Evolutionary conservation across 2,113 vertebrate genomes (phyloP).

Genomic region (Corvus moneduloides): DNA sequence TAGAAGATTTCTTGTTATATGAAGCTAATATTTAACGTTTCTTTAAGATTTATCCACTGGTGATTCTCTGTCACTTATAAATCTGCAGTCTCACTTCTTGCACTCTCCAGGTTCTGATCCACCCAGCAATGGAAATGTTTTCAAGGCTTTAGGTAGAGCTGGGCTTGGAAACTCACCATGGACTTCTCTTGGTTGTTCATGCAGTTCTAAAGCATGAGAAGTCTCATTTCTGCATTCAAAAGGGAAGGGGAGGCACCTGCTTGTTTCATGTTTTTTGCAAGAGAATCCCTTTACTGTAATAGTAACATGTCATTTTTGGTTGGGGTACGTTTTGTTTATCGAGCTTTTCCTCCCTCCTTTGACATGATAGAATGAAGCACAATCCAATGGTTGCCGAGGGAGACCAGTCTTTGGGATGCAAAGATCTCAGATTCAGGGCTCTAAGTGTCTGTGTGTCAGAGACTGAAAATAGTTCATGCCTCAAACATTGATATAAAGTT

Average conservation of each 20-base stretch:
- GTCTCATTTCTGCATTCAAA: background rate
- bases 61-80: background rate
- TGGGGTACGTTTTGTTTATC: background rate
- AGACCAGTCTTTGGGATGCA: background rate
- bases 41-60: fast-evolving
- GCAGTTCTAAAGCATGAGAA: background rate
- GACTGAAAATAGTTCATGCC: no score
- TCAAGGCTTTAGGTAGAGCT: background rate
- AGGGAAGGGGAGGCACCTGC: fast-evolving
- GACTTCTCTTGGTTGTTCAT: no score
- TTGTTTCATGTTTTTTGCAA: background rate
- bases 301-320: fast-evolving
- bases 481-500: no score
- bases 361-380: background rate
- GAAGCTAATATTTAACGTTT: background rate
- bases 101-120: background rate
- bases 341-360: background rate
- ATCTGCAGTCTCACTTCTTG: background rate
- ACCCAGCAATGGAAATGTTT: fast-evolving
- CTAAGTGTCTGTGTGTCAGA: no score
- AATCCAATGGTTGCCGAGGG: background rate
- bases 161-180: background rate
- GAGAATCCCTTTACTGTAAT: background rate
- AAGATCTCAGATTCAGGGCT: background rate
- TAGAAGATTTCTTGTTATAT: background rate